phyloP scores from a whole-genome alignment of 2,113 vertebrate genomes.

The Nymphicus hollandicus region DNA sequence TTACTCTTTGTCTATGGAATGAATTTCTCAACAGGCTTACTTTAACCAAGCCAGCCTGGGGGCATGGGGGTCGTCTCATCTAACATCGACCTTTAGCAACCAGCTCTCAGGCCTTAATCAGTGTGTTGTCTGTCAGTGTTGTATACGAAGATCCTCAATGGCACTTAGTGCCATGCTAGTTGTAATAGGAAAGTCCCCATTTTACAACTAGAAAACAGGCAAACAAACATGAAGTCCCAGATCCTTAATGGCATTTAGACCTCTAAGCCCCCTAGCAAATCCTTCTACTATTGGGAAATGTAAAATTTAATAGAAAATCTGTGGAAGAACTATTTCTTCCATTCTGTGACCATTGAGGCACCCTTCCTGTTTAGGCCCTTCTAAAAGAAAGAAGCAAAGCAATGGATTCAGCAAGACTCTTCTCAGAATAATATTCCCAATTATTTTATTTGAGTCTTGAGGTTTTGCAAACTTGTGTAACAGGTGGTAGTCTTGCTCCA shows the following conservation, averaged over 20 bases:
- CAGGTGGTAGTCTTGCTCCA: neutral
- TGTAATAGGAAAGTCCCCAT: neutral
- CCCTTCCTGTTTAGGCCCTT: neutral
- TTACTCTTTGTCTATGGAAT: neutral
- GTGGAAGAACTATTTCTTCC: neutral
- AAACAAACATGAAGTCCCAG: neutral
- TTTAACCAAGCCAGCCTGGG: neutral
- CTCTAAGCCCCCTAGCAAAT: neutral
- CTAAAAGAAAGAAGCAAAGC: neutral
- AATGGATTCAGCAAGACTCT: neutral
- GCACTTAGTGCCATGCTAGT: neutral
- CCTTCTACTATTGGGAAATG: neutral
- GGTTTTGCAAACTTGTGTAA: neutral
- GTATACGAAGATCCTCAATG: neutral
- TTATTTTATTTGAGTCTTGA: neutral
- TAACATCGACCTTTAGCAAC: neutral
- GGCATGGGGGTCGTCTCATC: neutral
- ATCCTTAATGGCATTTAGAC: neutral
- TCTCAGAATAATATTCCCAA: neutral
- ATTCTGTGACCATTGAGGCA: neutral
- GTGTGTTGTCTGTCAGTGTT: neutral
- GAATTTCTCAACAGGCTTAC: neutral
- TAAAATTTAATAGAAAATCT: neutral
- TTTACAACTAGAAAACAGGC: neutral
- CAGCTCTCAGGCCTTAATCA: neutral